phyloP scores from a whole-genome alignment of 2,888 invertebrate species.

The Drosophila robusta region DNA sequence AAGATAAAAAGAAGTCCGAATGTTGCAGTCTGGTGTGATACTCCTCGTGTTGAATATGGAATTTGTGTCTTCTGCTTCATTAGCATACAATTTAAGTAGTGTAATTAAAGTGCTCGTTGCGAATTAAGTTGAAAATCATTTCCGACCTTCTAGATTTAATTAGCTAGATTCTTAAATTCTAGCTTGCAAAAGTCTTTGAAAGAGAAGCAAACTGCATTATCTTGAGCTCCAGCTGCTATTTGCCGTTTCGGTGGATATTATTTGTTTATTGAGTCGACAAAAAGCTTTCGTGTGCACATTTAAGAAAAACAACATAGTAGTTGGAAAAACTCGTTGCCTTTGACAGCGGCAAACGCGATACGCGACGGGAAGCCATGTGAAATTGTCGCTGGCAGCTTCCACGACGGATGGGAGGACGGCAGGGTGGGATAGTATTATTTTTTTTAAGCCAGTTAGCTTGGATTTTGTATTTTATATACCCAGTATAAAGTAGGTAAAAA shows the following conservation, averaged over 20 bases:
- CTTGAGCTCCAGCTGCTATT: constrained; percentile 3
- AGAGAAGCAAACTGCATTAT: not conserved
- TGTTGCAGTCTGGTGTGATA: no score
- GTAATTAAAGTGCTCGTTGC: no score
- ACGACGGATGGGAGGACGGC: no score
- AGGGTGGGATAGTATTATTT: constrained; percentile 5
- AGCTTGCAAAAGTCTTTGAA: not conserved
- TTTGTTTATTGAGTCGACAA: constrained; percentile 4
- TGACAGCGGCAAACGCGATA: constrained; percentile 1
- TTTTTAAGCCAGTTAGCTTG: constrained; percentile 11
- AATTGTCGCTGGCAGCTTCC: constrained; percentile 17
- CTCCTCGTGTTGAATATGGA: no score
- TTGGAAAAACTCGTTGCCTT: constrained; percentile 1
- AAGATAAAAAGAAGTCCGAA: no score
- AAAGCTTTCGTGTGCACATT: constrained; percentile 3
- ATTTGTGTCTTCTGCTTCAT: no score
- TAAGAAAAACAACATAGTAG: not conserved
- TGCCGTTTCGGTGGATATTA: not conserved
- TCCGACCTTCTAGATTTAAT: not conserved
- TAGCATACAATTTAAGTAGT: no score
- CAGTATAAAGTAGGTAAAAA: no score
- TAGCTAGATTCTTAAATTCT: not conserved
- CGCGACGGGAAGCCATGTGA: constrained; percentile 11
- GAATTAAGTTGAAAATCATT: no score
- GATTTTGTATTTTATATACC: no score